Evolutionary conservation across 2,113 vertebrate genomes (phyloP), one percentile per base, ranked within the genome.

Genomic region (Smithornis capensis): DNA sequence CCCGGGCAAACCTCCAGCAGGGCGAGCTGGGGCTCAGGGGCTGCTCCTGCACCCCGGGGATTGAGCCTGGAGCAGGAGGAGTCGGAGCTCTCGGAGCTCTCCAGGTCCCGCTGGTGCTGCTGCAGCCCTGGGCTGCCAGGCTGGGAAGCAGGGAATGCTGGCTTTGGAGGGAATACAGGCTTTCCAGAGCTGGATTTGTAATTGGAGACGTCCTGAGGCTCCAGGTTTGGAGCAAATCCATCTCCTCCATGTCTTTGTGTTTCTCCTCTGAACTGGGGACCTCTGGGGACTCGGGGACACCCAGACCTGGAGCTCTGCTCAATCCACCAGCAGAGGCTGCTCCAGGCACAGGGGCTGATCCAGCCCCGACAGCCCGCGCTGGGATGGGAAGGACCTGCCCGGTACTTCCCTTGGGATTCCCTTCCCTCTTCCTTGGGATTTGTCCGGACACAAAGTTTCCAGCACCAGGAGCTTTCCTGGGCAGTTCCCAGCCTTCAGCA

Each of bases 11-110:
- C 50, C 64, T 3, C 0, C 52, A 10, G 90, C 81, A 14, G 53
- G 10, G 62, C 0, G 11, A 7, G 74, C 1, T 0, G 17, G 52
- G 52, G 25, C 6, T 1, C 12, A 3, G 71, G 62, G 3, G 56
- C 52, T n/a, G 70, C 49, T 1, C 50, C 10, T 3, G 40, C 29
- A 4, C 6, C n/a, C 28, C 47, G 1, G n/a, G 37, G 3, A 1
- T 0, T 2, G 68, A 14, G 52, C 18, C 6, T 17, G 70, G 33
- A 10, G 27, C 2, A 19, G 77, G 60, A 62, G 71, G 62, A 47
- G 74, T 42, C 2, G 70, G 62, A 64, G 38, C 53, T 53, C 49
- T 44, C 4, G 0, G 12, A 37, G 65, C n/a, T 15, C 53, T 1
- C 49, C 55, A 10, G 11, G 49, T 21, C 33, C 62, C 17, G 2